These are phyloP conservation scores for Otocyon megalotis DNA, from an alignment of 2,113 vertebrate genomes.

Conservation along the genomic window DNA sequence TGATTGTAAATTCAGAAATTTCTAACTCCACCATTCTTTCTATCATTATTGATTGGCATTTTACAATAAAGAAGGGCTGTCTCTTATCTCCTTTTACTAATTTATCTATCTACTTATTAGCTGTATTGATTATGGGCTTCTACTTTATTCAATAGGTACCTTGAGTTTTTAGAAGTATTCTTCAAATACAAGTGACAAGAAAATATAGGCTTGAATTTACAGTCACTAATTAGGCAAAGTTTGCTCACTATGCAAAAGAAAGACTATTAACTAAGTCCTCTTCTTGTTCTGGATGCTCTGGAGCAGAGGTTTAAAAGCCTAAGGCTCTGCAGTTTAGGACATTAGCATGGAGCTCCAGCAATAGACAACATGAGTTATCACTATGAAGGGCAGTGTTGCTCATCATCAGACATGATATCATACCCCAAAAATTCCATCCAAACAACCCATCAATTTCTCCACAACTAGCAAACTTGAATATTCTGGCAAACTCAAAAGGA, in stretches of 20 bases:
- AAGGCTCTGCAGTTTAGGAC: constrained; percentile 41
- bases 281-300: background rate
- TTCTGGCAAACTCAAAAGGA: constrained; percentile 86
- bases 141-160: background rate
- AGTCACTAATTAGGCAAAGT: background rate
- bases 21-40: background rate
- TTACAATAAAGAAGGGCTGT: background rate
- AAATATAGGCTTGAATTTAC: background rate
- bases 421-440: constrained; percentile 86
- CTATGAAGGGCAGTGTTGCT: constrained; percentile 74
- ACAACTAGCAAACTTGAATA: constrained; percentile 86
- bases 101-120: constrained; percentile 15
- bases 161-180: constrained; percentile 27
- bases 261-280: background rate
- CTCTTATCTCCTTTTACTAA: background rate
- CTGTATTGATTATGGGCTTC: background rate
- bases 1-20: background rate
- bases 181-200: constrained; percentile 43
- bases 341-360: constrained; percentile 59
- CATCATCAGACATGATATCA: constrained; percentile 91
- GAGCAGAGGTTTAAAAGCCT: background rate
- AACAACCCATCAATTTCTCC: constrained; percentile 87
- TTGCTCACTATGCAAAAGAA: background rate
- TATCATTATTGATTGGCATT: background rate
- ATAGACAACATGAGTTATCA: constrained; percentile 66